phyloP scores from a whole-genome alignment of 2,888 invertebrate species.

The Xylota segnis region DNA sequence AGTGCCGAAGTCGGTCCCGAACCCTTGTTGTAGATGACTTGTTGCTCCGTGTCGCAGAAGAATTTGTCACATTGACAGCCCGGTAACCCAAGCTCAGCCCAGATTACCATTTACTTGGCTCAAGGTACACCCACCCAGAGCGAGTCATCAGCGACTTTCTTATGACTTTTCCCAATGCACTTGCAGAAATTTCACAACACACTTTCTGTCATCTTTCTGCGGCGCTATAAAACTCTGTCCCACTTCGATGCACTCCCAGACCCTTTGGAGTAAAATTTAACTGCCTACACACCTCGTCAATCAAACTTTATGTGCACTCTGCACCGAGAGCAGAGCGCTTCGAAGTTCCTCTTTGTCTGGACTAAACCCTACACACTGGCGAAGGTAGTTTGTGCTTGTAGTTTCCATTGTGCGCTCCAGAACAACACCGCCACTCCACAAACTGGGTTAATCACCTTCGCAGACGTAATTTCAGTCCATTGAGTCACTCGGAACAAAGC shows the following conservation, averaged over 20 bases:
- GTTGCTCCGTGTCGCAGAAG: too few species aligned
- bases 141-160: not conserved
- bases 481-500: constrained; percentile 40
- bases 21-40: too few species aligned
- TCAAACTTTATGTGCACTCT: not conserved
- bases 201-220: not conserved
- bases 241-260: not conserved
- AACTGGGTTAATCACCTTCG: constrained; percentile 70
- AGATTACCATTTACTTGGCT: too few species aligned
- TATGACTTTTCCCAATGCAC: not conserved
- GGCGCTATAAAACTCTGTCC: not conserved
- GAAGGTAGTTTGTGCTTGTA: too few species aligned
- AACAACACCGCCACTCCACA: constrained; percentile 13
- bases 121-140: too few species aligned
- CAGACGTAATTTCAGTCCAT: constrained; percentile 45
- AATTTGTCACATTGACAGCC: too few species aligned
- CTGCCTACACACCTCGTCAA: not conserved
- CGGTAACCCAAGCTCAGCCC: too few species aligned
- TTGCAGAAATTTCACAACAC: not conserved
- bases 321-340: not conserved
- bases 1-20: too few species aligned
- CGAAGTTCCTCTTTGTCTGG: not conserved
- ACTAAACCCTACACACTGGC: not conserved
- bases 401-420: constrained; percentile 3
- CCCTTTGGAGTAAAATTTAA: not conserved